These are phyloP conservation scores for Chelidonichthys spinosus DNA, from an alignment of 2,797 vertebrate species.

Conservation along the genomic window DNA sequence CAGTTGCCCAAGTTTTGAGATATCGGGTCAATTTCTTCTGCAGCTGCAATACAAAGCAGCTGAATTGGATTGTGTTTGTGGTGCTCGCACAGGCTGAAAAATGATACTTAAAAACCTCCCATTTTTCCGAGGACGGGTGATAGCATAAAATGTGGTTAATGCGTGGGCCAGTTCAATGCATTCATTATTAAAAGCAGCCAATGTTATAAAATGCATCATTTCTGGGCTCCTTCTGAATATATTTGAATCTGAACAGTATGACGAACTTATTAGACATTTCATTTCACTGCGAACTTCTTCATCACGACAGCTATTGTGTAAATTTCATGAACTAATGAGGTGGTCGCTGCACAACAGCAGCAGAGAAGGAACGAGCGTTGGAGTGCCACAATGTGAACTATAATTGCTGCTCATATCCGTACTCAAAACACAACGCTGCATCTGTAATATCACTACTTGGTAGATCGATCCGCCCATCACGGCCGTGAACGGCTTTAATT, in stretches of 20 bases:
- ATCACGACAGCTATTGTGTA: no score
- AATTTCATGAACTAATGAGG: not conserved
- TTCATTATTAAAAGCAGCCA: not conserved
- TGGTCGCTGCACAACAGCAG: not conserved
- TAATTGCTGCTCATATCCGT: not conserved
- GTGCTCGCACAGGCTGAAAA: not conserved
- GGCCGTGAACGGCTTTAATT: not conserved
- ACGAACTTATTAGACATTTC: not conserved
- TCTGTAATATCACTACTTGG: not conserved
- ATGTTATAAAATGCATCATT: not conserved
- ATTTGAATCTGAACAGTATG: not conserved
- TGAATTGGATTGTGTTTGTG: not conserved
- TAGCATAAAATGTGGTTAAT: no score
- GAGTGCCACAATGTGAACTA: not conserved
- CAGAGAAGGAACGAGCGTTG: not conserved
- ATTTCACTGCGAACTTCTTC: not conserved
- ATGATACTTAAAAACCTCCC: not conserved
- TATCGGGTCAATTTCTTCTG: not conserved
- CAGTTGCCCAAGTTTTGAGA: not conserved
- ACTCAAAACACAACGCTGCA: not conserved
- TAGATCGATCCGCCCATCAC: not conserved
- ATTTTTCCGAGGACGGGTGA: not conserved
- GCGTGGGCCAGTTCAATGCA: not conserved
- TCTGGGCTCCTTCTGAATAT: not conserved
- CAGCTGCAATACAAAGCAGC: not conserved